These are phyloP conservation scores for Chloroceryle inda DNA, from an alignment of 2,797 vertebrate genomes.

Conservation along the genomic window DNA sequence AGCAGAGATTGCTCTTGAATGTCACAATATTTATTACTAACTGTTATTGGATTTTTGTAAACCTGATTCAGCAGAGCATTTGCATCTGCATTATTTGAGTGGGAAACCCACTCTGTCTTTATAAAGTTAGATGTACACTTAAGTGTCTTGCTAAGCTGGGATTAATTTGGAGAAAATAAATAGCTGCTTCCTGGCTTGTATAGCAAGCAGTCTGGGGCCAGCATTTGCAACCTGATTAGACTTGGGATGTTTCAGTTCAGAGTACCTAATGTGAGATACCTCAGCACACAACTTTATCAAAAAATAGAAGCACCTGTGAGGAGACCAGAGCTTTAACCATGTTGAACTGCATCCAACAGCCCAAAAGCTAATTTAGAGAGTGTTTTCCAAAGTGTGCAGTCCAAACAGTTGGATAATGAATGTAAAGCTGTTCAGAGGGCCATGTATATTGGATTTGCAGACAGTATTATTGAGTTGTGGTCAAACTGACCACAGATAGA, in stretches of 20 bases:
- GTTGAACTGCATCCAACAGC: neutral
- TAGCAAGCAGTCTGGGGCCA: neutral
- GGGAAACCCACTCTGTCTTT: neutral
- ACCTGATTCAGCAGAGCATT: constrained; percentile 27
- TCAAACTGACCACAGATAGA: neutral
- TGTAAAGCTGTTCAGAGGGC: neutral
- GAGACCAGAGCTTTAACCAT: neutral
- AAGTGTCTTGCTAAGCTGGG: constrained; percentile 41
- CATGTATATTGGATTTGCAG: neutral
- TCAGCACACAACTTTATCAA: neutral
- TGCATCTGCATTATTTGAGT: constrained; percentile 19
- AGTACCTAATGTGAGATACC: neutral
- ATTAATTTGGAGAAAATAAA: constrained; percentile 49
- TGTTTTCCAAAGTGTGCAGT: accelerated
- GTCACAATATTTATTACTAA: neutral
- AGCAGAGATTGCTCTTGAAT: neutral
- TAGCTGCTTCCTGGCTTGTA: neutral
- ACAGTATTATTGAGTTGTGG: constrained; percentile 6
- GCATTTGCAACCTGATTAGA: neutral
- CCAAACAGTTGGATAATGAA: neutral
- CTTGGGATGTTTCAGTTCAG: neutral
- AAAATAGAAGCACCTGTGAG: neutral
- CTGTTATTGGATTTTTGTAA: neutral
- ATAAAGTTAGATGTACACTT: neutral
- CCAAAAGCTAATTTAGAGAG: neutral